phyloP scores from a whole-genome alignment of 2,797 vertebrate genomes.

The Lutra lutra region DNA sequence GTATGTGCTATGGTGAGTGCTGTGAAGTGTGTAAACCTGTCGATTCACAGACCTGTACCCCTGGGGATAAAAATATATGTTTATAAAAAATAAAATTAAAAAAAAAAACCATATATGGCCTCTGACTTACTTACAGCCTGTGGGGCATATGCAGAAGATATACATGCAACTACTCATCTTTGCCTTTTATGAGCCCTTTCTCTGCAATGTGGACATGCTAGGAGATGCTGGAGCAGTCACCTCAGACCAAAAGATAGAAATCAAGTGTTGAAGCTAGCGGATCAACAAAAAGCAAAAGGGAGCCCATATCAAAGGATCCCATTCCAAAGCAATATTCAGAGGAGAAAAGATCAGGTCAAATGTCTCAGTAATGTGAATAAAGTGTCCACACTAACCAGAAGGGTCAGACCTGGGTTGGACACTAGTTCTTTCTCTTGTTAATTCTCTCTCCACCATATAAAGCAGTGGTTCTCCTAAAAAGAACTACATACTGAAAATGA shows the following conservation, averaged over 20 bases:
- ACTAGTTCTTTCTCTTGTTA: background rate
- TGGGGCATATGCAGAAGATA: background rate
- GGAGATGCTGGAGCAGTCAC: too few relatives aligned
- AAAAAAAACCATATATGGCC: accelerated
- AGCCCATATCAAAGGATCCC: accelerated
- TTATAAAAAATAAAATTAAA: too few relatives aligned
- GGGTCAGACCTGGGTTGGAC: accelerated
- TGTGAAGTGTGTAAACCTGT: too few relatives aligned
- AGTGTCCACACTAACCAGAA: background rate
- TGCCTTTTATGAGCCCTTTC: background rate
- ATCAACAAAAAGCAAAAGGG: background rate
- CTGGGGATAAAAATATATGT: too few relatives aligned
- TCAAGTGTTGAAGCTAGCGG: background rate
- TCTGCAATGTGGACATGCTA: accelerated
- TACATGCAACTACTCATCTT: background rate
- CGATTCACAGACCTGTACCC: too few relatives aligned
- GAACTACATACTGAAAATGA: background rate
- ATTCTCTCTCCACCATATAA: background rate
- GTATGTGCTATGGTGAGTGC: too few relatives aligned
- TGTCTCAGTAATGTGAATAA: background rate
- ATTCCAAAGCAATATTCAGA: background rate
- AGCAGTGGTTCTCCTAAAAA: background rate
- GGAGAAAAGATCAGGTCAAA: background rate
- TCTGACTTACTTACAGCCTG: too few relatives aligned
- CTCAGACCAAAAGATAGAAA: background rate